phyloP scores from a whole-genome alignment of 2,113 vertebrate species.

The Bufo bufo region DNA sequence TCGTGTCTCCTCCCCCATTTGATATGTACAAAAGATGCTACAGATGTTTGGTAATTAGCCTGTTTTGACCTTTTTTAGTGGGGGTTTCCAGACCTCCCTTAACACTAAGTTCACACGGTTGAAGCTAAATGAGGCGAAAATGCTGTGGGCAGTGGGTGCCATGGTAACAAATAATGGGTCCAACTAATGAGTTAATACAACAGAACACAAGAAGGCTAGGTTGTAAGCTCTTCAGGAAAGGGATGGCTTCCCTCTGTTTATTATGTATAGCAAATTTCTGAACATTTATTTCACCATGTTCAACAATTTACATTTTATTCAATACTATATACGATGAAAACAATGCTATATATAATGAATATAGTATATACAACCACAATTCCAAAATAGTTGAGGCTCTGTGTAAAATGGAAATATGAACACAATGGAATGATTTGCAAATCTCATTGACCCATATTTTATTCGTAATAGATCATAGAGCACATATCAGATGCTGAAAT shows the following conservation, averaged over 20 bases:
- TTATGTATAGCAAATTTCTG: not conserved
- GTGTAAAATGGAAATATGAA: too few species aligned
- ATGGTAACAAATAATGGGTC: constrained; percentile 18
- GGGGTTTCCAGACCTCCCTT: constrained; percentile 46
- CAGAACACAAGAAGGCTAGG: not conserved
- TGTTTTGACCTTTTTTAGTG: constrained; percentile 36
- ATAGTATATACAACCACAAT: too few species aligned
- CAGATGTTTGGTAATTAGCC: constrained; percentile 40
- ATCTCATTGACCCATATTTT: too few species aligned
- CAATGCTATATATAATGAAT: not conserved
- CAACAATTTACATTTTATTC: not conserved
- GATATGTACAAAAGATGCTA: constrained; percentile 37
- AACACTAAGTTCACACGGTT: constrained; percentile 40
- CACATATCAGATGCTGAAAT: too few species aligned
- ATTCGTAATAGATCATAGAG: too few species aligned
- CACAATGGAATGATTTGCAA: too few species aligned
- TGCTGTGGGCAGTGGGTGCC: constrained; percentile 12
- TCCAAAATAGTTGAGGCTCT: too few species aligned
- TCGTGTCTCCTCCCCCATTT: constrained; percentile 6
- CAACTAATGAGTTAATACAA: not conserved
- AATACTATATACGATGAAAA: not conserved
- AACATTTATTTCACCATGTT: not conserved
- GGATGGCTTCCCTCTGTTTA: not conserved
- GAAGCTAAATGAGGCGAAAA: constrained; percentile 34
- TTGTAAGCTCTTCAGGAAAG: not conserved